phyloP scores from a whole-genome alignment of 2,113 vertebrate species.

The Motacilla alba region DNA sequence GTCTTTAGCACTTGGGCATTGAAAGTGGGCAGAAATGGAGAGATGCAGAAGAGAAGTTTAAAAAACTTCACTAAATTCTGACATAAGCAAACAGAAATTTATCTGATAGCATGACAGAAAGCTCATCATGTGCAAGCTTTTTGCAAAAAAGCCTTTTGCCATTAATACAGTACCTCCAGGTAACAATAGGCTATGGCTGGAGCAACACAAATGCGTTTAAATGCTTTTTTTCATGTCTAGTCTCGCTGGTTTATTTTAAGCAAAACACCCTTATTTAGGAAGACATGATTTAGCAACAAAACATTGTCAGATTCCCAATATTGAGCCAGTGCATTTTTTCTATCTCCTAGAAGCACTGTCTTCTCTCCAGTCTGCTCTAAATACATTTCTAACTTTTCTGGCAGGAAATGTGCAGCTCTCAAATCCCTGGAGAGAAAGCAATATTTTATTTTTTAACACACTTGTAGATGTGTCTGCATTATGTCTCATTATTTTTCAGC shows the following conservation, averaged over 20 bases:
- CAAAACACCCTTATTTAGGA: not conserved
- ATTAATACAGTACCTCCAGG: not conserved
- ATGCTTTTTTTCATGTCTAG: not conserved
- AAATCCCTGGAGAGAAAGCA: not conserved
- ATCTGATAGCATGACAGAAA: not conserved
- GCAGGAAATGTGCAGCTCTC: not conserved
- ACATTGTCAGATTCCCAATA: not conserved
- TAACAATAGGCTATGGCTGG: not conserved
- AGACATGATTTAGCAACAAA: not conserved
- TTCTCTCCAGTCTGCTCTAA: not conserved
- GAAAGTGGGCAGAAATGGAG: not conserved
- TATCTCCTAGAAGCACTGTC: not conserved
- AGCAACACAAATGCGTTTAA: not conserved
- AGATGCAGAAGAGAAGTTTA: not conserved
- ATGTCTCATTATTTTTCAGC: not conserved
- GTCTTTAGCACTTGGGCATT: not conserved
- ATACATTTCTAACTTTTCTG: not conserved
- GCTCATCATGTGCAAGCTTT: not conserved
- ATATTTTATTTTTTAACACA: not conserved
- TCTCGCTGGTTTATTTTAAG: not conserved
- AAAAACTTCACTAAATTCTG: not conserved
- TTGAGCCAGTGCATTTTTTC: not conserved
- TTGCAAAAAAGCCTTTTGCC: not conserved
- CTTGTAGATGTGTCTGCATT: not conserved
- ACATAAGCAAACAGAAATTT: not conserved